These are phyloP conservation scores for Sinocyclocheilus grahami DNA, from an alignment of 2,113 vertebrate species.

Conservation along the genomic window DNA sequence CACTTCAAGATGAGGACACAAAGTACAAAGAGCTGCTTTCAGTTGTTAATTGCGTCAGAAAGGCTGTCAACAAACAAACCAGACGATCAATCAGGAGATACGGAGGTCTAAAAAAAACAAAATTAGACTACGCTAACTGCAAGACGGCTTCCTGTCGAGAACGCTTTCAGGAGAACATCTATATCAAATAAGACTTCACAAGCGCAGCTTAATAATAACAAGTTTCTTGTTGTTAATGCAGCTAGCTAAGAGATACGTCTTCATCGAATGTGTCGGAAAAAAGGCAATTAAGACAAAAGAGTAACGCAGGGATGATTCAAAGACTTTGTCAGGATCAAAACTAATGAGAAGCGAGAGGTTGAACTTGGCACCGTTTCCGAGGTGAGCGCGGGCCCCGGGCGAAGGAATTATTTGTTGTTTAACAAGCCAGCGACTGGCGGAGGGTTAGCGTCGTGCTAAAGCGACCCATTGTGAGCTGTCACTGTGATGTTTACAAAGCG, in stretches of 20 bases:
- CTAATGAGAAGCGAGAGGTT: conserved; percentile 60
- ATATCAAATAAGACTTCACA: conserved; percentile 11
- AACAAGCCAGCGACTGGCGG: conserved; percentile 77
- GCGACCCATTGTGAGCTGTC: conserved; percentile 88
- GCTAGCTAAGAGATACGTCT: conserved; percentile 22
- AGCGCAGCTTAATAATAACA: conserved; percentile 3
- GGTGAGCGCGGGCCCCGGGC: conserved; percentile 67
- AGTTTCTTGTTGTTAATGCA: conserved; percentile 17
- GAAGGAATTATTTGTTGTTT: conserved; percentile 81
- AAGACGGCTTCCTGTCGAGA: conserved; percentile 19
- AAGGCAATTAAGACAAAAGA: conserved; percentile 37
- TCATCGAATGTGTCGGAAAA: conserved; percentile 17
- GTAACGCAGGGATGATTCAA: conserved; percentile 44
- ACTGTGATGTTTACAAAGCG: conserved; percentile 87
- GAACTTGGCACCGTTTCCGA: conserved; percentile 73
- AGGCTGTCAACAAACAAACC: conserved; percentile 39
- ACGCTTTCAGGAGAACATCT: conserved; percentile 11
- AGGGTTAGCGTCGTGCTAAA: conserved; percentile 85
- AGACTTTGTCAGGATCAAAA: conserved; percentile 70
- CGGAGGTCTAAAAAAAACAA: conserved; percentile 29
- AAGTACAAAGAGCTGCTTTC: conserved; percentile 66
- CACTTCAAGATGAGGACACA: conserved; percentile 82
- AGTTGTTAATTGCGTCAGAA: conserved; percentile 46
- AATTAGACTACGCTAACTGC: conserved; percentile 34
- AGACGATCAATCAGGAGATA: conserved; percentile 6